A percentile compares a stretch with the other conserved stretches of the same genome.
phyloP scores from a whole-genome alignment of 2,113 vertebrate species.

The Bettongia penicillata region DNA sequence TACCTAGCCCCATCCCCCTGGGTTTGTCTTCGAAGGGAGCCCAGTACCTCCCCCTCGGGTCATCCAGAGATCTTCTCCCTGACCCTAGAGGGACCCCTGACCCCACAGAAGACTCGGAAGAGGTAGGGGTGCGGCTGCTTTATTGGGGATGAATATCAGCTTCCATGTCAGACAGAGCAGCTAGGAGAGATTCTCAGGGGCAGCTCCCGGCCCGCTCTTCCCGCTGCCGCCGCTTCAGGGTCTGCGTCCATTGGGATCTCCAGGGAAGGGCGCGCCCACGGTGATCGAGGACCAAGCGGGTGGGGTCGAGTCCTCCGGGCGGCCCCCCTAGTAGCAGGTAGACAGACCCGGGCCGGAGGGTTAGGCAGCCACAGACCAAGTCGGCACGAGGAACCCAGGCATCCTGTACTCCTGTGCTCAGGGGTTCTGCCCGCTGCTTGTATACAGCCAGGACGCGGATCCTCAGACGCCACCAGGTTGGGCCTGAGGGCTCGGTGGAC shows the following conservation, averaged over 20 bases:
- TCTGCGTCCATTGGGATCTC: slow-evolving; percentile 91
- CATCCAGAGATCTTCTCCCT: neutral
- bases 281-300: slow-evolving; percentile 88
- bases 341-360: slow-evolving; percentile 85
- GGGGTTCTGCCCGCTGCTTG: slow-evolving; percentile 79
- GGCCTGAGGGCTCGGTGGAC: slow-evolving; percentile 85
- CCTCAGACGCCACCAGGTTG: slow-evolving; percentile 91
- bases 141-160: neutral
- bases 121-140: too few species aligned
- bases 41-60: neutral
- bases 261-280: slow-evolving; percentile 90
- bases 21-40: neutral
- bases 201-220: slow-evolving; percentile 90
- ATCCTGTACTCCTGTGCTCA: slow-evolving; percentile 84
- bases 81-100: neutral
- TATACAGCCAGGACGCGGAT: slow-evolving; percentile 87
- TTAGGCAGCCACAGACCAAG: slow-evolving; percentile 89
- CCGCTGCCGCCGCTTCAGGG: slow-evolving; percentile 88
- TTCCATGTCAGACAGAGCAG: rapidly evolving
- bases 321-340: slow-evolving; percentile 89
- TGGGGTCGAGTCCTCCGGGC: slow-evolving; percentile 84
- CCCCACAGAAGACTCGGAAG: neutral
- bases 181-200: neutral
- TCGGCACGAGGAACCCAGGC: slow-evolving; percentile 91
- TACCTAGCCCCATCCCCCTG: neutral